Percentiles rank a stretch among this genome's conserved stretches.
These are phyloP conservation scores for Chondrilla cf. caribensis DNA, from an alignment of 37 sponge, comb jelly and placozoan species.

Conservation along the genomic window DNA sequence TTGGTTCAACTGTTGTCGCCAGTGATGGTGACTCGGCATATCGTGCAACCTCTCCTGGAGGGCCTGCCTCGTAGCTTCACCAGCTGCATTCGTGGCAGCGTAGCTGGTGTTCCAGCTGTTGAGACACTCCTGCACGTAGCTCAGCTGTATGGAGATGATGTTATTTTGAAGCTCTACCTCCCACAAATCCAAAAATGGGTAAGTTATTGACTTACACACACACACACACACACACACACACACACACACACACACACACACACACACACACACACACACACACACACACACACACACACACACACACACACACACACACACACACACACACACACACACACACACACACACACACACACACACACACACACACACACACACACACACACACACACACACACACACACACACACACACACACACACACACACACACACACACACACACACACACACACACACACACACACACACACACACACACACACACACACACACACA, in stretches of 20 bases:
- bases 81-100: background rate
- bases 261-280: background rate
- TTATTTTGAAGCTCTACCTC: constrained; percentile 49
- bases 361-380: background rate
- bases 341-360: background rate
- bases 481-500: background rate
- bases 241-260: background rate
- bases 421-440: background rate
- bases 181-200: constrained; percentile 62
- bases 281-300: background rate
- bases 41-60: constrained; percentile 61
- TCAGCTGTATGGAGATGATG: constrained; percentile 43
- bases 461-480: background rate
- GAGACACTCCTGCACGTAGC: constrained; percentile 41
- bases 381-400: background rate
- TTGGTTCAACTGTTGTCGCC: constrained; percentile 70
- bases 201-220: background rate
- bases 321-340: background rate
- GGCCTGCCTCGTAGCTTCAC: constrained; percentile 60
- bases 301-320: background rate
- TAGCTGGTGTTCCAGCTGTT: background rate
- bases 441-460: background rate
- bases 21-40: constrained; percentile 60
- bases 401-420: background rate
- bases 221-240: background rate